Conservation (phyloP, 2,113 vertebrate genomes). For the Austrofundulus limnaeus region DNA sequence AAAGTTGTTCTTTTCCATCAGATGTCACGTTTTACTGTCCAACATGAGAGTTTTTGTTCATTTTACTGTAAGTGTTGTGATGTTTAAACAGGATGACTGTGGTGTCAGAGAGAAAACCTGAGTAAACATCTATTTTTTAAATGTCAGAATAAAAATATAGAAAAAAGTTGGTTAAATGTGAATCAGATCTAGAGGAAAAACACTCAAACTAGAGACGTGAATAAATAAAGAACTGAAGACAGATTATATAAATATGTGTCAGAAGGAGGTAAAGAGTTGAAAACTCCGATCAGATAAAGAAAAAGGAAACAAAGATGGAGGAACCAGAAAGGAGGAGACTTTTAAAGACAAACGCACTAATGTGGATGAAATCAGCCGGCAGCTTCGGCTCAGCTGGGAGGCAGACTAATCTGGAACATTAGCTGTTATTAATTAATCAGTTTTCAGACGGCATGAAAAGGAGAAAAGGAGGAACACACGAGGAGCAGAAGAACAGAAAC, state of each 20-base stretch:
- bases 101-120: too few species aligned
- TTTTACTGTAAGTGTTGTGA: too few species aligned
- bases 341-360: constrained; percentile 48
- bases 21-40: too few species aligned
- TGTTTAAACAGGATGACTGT: too few species aligned
- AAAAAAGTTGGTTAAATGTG: too few species aligned
- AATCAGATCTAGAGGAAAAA: too few species aligned
- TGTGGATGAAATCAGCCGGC: constrained; percentile 53
- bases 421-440: constrained; percentile 56
- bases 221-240: not conserved
- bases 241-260: not conserved
- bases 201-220: too few species aligned
- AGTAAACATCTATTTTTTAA: too few species aligned
- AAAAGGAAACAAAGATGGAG: not conserved
- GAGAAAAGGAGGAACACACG: not conserved
- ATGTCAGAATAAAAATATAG: too few species aligned
- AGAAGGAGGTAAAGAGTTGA: not conserved
- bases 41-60: too few species aligned
- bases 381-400: constrained; percentile 40
- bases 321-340: constrained; percentile 23
- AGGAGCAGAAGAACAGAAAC: not conserved
- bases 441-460: not conserved
- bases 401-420: constrained; percentile 32
- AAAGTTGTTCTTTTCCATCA: too few species aligned
- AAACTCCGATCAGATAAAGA: not conserved